phyloP scores from a whole-genome alignment of 2,113 vertebrate species.

The Oncorhynchus clarkii region DNA sequence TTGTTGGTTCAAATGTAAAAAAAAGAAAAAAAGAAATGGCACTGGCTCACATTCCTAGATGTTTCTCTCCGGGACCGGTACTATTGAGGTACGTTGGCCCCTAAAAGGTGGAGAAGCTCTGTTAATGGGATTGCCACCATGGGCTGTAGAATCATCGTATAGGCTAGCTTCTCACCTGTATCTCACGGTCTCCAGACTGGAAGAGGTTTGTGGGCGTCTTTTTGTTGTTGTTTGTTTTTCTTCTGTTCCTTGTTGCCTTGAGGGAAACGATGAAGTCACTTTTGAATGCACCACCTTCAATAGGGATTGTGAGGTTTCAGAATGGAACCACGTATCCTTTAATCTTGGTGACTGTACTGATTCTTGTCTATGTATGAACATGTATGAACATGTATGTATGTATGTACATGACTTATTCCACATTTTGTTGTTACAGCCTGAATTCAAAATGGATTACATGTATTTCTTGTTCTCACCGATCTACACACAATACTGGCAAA shows the following conservation, averaged over 20 bases:
- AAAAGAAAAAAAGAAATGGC: no score
- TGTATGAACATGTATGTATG: conserved; percentile 27
- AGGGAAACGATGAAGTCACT: conserved; percentile 32
- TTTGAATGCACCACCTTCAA: conserved; percentile 52
- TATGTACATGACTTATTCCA: neutral
- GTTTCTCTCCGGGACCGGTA: conserved; percentile 48
- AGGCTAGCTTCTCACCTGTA: neutral
- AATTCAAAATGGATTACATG: no score
- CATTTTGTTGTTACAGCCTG: neutral
- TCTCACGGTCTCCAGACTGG: neutral
- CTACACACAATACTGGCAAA: no score
- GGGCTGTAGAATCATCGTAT: neutral
- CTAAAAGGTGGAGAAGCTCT: conserved; percentile 15
- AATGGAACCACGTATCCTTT: neutral
- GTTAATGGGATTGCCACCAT: neutral
- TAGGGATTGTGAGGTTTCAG: conserved; percentile 7
- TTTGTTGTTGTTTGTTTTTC: no score
- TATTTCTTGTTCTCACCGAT: no score
- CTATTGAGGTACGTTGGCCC: conserved; percentile 59
- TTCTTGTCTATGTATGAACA: conserved; percentile 45
- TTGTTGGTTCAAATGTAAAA: no score
- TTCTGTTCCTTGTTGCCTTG: conserved; percentile 61
- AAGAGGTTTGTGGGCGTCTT: neutral
- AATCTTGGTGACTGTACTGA: conserved; percentile 56
- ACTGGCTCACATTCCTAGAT: no score